phyloP scores from a whole-genome alignment of 1,140 invertebrate species.

The Dufourea novaeangliae region DNA sequence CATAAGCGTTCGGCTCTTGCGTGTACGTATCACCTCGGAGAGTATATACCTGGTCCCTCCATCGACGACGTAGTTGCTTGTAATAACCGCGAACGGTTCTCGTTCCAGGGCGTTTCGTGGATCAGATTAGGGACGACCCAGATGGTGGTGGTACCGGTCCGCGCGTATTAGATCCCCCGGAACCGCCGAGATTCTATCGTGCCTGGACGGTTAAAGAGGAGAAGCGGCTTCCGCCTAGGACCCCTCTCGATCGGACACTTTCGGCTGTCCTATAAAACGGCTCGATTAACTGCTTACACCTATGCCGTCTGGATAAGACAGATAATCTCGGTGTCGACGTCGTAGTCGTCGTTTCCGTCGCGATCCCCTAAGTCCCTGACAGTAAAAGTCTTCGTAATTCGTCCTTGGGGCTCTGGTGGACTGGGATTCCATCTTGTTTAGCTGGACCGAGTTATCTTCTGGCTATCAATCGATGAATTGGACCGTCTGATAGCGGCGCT shows the following conservation, averaged over 20 bases:
- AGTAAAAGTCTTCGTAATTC: not conserved
- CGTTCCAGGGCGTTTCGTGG: slow-evolving; percentile 50
- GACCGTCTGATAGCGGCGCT: no score
- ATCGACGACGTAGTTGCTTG: slow-evolving; percentile 55
- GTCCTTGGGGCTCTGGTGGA: not conserved
- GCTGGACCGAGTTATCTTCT: no score
- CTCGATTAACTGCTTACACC: slow-evolving; percentile 58
- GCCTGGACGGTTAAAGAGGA: slow-evolving; percentile 55
- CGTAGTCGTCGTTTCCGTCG: not conserved
- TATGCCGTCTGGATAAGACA: slow-evolving; percentile 27
- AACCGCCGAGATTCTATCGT: slow-evolving; percentile 60
- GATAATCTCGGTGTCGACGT: slow-evolving; percentile 26
- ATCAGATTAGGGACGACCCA: slow-evolving; percentile 60
- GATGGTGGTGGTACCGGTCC: not conserved
- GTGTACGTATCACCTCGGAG: slow-evolving; percentile 33
- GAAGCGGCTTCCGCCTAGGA: slow-evolving; percentile 42
- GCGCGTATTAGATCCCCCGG: slow-evolving; percentile 61
- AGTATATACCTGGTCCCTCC: slow-evolving; percentile 16
- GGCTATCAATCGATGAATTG: no score
- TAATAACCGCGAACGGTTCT: slow-evolving; percentile 66
- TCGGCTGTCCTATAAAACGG: slow-evolving; percentile 58
- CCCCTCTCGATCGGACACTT: slow-evolving; percentile 49
- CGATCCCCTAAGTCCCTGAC: not conserved
- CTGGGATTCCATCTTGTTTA: not conserved
- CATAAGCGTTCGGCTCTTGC: slow-evolving; percentile 36